Percentiles rank a stretch among this genome's conserved stretches.
Conservation (phyloP, 2,113 vertebrate genomes). For the Peromyscus californicus region DNA sequence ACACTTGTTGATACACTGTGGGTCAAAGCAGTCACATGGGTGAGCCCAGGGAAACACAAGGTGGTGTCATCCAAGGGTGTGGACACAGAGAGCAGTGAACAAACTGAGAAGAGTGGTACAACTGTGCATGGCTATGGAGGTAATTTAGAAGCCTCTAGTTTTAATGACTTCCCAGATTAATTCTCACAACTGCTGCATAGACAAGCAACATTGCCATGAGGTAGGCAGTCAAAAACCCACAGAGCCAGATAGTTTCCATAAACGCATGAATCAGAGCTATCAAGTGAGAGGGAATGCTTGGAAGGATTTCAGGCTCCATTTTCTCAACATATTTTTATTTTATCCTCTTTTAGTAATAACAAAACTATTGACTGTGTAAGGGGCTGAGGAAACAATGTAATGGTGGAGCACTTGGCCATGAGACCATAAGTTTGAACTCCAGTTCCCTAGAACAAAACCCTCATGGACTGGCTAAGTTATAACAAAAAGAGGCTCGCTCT, state of each 20-base stretch:
- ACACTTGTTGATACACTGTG: not conserved
- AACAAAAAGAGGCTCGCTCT: not conserved
- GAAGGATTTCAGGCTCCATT: not conserved
- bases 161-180: not conserved
- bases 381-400: not conserved
- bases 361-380: not conserved
- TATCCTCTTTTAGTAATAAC: not conserved
- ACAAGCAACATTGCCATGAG: not conserved
- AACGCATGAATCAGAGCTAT: not conserved
- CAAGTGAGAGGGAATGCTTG: not conserved
- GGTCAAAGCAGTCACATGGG: not conserved
- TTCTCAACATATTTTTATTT: not conserved
- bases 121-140: not conserved
- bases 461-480: not conserved
- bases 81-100: not conserved
- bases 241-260: not conserved
- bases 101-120: not conserved
- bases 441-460: not conserved
- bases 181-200: not conserved
- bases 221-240: not conserved
- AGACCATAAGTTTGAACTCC: not conserved
- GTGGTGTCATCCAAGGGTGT: accelerated
- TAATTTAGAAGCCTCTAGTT: not conserved
- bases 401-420: not conserved
- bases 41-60: not conserved